phyloP scores from a whole-genome alignment of 2,113 vertebrate genomes.

The Brachionichthys hirsutus region DNA sequence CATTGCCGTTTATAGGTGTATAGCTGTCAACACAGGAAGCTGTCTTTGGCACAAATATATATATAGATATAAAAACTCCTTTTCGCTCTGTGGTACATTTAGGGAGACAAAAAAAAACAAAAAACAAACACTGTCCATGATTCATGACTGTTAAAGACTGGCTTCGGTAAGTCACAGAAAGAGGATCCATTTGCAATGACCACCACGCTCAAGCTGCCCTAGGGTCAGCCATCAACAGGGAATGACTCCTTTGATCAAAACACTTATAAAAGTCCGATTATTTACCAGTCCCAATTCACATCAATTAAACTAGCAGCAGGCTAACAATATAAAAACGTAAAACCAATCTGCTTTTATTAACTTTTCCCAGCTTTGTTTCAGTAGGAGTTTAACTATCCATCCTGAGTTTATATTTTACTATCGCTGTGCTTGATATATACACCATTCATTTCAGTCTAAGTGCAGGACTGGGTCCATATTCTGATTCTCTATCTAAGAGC shows the following conservation, averaged over 20 bases:
- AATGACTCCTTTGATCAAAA: conserved; percentile 67
- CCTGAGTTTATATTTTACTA: no score
- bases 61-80: no score
- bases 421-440: neutral
- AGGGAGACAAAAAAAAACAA: no score
- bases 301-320: conserved; percentile 54
- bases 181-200: conserved; percentile 16
- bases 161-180: conserved; percentile 17
- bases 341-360: conserved; percentile 10
- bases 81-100: no score
- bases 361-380: neutral
- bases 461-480: conserved; percentile 4
- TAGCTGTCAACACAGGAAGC: neutral
- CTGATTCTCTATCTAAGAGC: conserved; percentile 16
- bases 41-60: neutral
- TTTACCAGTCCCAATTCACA: conserved; percentile 73
- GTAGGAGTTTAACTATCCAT: no score
- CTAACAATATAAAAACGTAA: neutral
- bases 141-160: no score
- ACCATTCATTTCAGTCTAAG: neutral
- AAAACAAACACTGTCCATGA: no score
- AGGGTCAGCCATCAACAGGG: conserved; percentile 27
- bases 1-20: neutral
- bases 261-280: conserved; percentile 72
- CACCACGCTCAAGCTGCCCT: conserved; percentile 8